phyloP scores from a whole-genome alignment of 1,140 invertebrate species.

The Limonius californicus region DNA sequence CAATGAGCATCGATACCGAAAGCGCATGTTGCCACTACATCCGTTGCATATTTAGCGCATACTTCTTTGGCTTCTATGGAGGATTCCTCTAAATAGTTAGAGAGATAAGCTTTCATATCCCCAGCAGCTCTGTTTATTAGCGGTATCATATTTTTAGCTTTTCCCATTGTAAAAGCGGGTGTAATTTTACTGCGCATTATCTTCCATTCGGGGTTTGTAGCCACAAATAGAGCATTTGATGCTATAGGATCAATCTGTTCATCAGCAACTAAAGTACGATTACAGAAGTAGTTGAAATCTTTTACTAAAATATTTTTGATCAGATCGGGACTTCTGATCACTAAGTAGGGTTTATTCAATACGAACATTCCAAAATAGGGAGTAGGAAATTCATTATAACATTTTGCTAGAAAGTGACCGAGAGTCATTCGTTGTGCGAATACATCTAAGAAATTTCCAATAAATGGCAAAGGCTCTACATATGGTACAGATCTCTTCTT shows the following conservation, averaged over 20 bases:
- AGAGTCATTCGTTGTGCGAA: conserved; percentile 41
- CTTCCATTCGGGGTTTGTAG: conserved; percentile 48
- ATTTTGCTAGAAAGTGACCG: conserved; percentile 28
- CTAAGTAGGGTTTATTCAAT: conserved; percentile 45
- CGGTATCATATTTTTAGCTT: conserved; percentile 49
- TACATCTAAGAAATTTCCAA: conserved; percentile 46
- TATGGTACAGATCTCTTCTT: conserved; percentile 37
- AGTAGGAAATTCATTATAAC: conserved; percentile 39
- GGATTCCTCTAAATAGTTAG: no score
- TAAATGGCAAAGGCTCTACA: conserved; percentile 39
- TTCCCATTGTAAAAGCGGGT: conserved; percentile 53
- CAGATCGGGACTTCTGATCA: conserved; percentile 49
- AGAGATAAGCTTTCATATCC: conserved; percentile 31
- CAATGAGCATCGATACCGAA: no score
- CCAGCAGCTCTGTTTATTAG: conserved; percentile 35
- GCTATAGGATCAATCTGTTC: conserved; percentile 17
- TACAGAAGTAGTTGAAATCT: conserved; percentile 20
- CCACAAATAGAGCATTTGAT: conserved; percentile 26
- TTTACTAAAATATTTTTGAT: conserved; percentile 49
- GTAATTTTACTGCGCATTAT: conserved; percentile 50
- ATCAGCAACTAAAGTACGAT: conserved; percentile 13
- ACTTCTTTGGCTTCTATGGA: no score
- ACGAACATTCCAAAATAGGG: conserved; percentile 46
- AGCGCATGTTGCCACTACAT: no score
- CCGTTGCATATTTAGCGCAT: no score